Conservation (phyloP, 30 jellyfish, hydroid and myxozoan species). For the Phacellophora camtschatica region DNA sequence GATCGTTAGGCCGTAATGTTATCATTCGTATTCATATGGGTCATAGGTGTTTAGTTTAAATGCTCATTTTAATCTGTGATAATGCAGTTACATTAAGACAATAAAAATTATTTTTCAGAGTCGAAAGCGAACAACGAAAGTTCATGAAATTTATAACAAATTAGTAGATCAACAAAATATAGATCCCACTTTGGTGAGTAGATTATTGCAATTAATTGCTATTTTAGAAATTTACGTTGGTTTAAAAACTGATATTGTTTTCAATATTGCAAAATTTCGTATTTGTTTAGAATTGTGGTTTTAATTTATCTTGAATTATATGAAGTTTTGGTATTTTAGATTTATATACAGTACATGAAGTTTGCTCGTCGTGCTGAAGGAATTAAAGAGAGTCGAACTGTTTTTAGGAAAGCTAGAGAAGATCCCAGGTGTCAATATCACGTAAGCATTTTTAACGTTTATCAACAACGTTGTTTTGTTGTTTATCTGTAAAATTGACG, state of each 20-base stretch:
- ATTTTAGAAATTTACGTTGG: too few species aligned
- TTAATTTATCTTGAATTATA: too few species aligned
- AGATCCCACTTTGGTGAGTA: conserved; percentile 85
- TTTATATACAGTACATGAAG: conserved; percentile 88
- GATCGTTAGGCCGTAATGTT: too few species aligned
- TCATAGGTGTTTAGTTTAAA: too few species aligned
- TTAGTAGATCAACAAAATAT: conserved; percentile 55
- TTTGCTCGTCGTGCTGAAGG: conserved; percentile 94
- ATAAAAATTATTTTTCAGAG: conserved; percentile 62
- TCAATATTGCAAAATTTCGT: too few species aligned
- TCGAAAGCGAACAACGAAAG: conserved; percentile 83
- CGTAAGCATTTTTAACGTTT: conserved; percentile 12
- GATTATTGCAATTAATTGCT: too few species aligned
- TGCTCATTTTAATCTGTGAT: background rate
- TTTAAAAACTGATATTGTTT: too few species aligned
- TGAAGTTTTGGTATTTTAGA: too few species aligned
- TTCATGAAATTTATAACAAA: conserved; percentile 69
- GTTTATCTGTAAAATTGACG: background rate
- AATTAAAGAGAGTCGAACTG: conserved; percentile 81
- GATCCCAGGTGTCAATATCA: conserved; percentile 82
- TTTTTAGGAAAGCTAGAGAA: conserved; percentile 83
- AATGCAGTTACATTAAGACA: background rate
- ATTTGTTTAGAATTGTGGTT: too few species aligned
- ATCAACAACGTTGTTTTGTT: background rate
- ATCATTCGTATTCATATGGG: too few species aligned